Percentiles rank a stretch among this genome's conserved stretches.
Conservation (phyloP, 2,888 invertebrate species). For the Erebia ligea region DNA sequence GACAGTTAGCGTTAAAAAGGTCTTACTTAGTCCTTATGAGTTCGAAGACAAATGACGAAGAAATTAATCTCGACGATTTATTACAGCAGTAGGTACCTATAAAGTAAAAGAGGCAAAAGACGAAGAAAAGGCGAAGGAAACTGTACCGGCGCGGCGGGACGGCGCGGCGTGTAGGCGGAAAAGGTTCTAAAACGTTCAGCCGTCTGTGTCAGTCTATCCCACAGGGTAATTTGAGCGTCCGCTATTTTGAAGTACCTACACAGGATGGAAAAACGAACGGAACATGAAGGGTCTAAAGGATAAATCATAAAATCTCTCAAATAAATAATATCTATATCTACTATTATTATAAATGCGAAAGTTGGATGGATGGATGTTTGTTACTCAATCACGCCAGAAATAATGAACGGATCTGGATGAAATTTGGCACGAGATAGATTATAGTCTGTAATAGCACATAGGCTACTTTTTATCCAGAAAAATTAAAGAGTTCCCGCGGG, state of each 20-base stretch:
- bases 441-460: no score
- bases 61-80: constrained; percentile 15
- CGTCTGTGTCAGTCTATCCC: constrained; percentile 3
- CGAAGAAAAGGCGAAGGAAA: neutral
- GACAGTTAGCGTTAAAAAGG: neutral
- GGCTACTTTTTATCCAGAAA: no score
- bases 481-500: no score
- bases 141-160: constrained; percentile 4
- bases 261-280: no score
- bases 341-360: no score
- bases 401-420: no score
- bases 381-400: no score
- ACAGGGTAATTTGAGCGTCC: neutral
- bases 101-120: neutral
- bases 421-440: no score
- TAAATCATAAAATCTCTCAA: neutral
- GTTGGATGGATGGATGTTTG: no score
- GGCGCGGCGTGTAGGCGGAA: constrained; percentile 2
- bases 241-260: neutral
- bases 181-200: constrained; percentile 2
- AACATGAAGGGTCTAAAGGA: neutral
- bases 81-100: constrained; percentile 10
- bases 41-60: neutral
- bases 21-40: neutral
- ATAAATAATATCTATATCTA: no score